Conservation (phyloP, 2,888 invertebrate species). For the Tridacna gigas region DNA sequence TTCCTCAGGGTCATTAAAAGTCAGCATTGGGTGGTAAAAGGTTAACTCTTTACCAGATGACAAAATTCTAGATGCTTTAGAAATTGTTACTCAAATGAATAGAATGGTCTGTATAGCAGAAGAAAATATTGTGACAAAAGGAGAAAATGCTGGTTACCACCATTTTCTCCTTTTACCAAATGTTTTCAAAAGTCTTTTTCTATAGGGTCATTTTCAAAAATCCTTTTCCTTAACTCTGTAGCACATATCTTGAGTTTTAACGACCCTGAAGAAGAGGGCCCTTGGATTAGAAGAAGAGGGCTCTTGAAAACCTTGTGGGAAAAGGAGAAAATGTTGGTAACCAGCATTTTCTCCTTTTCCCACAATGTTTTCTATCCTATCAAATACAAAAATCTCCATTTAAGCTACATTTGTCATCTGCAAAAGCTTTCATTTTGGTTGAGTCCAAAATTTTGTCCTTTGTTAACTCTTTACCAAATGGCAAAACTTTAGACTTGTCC, state of each 20-base stretch:
- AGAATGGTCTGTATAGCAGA: no score
- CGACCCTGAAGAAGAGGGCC: no score
- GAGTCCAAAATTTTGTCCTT: not conserved
- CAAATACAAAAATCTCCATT: no score
- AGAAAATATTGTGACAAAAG: not conserved
- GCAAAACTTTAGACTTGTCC: not conserved
- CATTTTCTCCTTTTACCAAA: not conserved
- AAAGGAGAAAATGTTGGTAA: conserved; percentile 3
- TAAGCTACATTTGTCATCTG: no score
- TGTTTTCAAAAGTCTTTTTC: not conserved
- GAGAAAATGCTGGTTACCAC: not conserved
- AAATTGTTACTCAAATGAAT: no score
- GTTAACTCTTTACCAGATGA: no score
- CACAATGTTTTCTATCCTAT: conserved; percentile 9
- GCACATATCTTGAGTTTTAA: no score
- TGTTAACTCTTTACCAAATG: not conserved
- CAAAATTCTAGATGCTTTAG: no score
- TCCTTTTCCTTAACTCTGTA: no score
- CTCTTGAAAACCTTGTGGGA: not conserved
- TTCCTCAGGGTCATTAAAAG: no score
- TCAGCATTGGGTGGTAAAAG: no score
- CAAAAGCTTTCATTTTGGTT: not conserved
- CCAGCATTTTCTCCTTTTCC: not conserved
- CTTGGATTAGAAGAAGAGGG: not conserved
- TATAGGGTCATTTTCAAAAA: no score